These are phyloP conservation scores for Anthopleura sola DNA, from an alignment of 64 coral and sea anemone species.

Conservation along the genomic window DNA sequence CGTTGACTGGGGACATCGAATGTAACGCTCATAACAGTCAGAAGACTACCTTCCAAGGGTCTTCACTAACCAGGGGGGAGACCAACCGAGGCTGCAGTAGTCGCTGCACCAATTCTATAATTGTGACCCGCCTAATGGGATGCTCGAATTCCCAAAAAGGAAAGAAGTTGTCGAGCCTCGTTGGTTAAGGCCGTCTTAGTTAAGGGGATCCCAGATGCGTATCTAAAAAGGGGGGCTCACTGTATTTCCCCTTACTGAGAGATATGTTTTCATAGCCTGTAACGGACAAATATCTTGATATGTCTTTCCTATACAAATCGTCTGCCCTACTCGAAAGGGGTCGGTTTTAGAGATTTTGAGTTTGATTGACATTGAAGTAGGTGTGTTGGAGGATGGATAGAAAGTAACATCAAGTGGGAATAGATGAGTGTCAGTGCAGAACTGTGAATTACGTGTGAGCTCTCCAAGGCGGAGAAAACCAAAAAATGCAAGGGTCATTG, in stretches of 20 bases:
- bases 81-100: not conserved
- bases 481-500: slow-evolving; percentile 51
- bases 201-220: slow-evolving; percentile 7
- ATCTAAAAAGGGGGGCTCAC: slow-evolving; percentile 15
- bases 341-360: slow-evolving; percentile 44
- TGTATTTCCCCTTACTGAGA: not conserved
- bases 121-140: slow-evolving; percentile 24
- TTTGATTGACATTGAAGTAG: not conserved
- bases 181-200: slow-evolving; percentile 16
- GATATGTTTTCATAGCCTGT: not conserved
- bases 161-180: slow-evolving; percentile 33
- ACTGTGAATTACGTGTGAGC: slow-evolving; percentile 28
- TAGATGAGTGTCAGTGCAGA: not conserved
- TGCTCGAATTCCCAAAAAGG: not conserved
- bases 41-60: not conserved
- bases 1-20: not conserved
- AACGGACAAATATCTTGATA: not conserved
- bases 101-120: slow-evolving; percentile 18
- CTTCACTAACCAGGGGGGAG: not conserved
- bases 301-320: slow-evolving; percentile 25
- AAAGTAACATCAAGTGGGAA: not conserved
- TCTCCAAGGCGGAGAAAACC: slow-evolving; percentile 46
- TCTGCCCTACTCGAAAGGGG: slow-evolving; percentile 33
- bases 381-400: not conserved
- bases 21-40: not conserved